phyloP scores from a whole-genome alignment of 1,140 invertebrate species.

The Oryctes rhinoceros region DNA sequence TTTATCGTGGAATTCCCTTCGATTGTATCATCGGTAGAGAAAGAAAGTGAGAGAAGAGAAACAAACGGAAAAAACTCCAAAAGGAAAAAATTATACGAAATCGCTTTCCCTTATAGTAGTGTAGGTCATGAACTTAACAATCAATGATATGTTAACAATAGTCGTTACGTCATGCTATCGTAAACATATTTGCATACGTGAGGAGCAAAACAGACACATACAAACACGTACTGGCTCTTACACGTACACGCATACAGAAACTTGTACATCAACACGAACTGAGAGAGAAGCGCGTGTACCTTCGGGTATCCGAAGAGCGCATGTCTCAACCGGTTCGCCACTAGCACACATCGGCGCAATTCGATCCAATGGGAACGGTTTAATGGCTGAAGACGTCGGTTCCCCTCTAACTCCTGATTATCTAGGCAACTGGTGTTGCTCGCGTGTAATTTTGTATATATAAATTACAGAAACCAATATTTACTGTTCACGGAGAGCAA shows the following conservation, averaged over 20 bases:
- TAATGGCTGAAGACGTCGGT: conserved; percentile 51
- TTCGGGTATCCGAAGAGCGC: conserved; percentile 34
- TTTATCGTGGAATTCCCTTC: conserved; percentile 13
- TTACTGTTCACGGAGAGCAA: conserved; percentile 1
- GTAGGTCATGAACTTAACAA: conserved; percentile 60
- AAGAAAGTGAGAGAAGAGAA: conserved; percentile 20
- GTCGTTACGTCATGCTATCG: conserved; percentile 58
- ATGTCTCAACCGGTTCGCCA: conserved; percentile 28
- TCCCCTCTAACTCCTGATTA: conserved; percentile 37
- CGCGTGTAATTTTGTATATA: conserved; percentile 31
- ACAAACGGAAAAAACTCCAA: not conserved
- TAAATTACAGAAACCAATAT: conserved; percentile 23
- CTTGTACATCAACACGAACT: not conserved
- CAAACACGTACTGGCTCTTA: conserved; percentile 16
- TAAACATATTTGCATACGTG: conserved; percentile 59
- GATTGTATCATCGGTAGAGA: not conserved
- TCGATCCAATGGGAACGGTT: conserved; percentile 50
- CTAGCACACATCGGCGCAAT: conserved; percentile 47
- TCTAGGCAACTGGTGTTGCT: conserved; percentile 47
- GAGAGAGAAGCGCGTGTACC: conserved; percentile 24
- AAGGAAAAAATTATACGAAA: conserved; percentile 43
- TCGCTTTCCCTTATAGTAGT: conserved; percentile 54
- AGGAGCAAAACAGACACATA: conserved; percentile 41
- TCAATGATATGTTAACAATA: conserved; percentile 61
- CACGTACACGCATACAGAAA: conserved; percentile 11